Base-by-base conservation (phyloP, 2,113 vertebrate species). In the Porphyrio hochstetteri region DNA sequence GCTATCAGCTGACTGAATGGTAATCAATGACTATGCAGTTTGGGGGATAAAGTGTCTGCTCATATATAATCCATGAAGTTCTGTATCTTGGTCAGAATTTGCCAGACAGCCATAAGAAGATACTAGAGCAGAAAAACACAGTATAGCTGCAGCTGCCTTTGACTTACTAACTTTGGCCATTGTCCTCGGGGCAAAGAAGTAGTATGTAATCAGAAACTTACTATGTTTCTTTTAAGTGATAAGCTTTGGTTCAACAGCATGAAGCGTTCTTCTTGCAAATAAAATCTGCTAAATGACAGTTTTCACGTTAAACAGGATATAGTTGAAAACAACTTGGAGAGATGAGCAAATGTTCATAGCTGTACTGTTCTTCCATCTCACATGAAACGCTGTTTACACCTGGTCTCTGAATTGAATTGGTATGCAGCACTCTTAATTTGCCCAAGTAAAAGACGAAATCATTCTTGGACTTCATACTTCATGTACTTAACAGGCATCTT, bases 21-120 rank as follows among this genome's bases (percentile, higher is more conserved):
- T 93, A 94, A 94, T 93, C 85, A 96, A 93, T 92, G 92, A 95
- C 94, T 93, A n/a, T 92, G 94, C 83, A 95, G 81, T 92, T 94
- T 87, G 84, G 16, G 59, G 17, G 63, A 82, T 94, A 79, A 77
- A 90, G 81, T 92, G 50, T 79, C 81, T 65, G 77, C 55, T 90
- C 44, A 50, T 96, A n/a, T 52, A 82, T 93, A 95, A 96, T 90
- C 63, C 93, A 96, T 24, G 2, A 57, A 60, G 46, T 84, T 95
- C 69, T 86, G 20, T 78, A 59, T 81, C 82, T 92, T 81, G 86
- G 46, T 88, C 46, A 70, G 83, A 52, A 80, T 93, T 91, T 79
- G 52, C 64, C 81, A 56, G 64, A 25, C 50, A 76, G 53, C 57
- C 40, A 10, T 25, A 21, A 60, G 48, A 75, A 70, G 56, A 38